phyloP scores from a whole-genome alignment of 2,113 vertebrate genomes.

The Myiozetetes cayanensis region DNA sequence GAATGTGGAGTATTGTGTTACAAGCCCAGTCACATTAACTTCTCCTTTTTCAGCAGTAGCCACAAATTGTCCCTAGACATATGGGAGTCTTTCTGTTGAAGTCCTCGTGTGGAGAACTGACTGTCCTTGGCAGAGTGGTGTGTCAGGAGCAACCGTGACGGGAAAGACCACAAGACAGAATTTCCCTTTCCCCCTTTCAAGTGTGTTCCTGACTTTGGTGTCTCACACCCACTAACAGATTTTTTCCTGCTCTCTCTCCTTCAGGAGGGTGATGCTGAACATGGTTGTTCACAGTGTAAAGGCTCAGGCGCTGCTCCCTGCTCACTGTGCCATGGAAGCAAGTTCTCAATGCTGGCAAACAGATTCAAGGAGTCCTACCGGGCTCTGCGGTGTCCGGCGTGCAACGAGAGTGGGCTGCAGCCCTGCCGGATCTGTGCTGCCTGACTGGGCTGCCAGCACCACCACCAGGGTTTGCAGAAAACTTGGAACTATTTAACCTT shows the following conservation, averaged over 20 bases:
- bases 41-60: neutral
- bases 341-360: conserved; percentile 96
- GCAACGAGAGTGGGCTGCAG: conserved; percentile 87
- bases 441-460: neutral
- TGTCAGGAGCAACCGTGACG: neutral
- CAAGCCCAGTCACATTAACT: neutral
- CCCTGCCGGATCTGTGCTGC: conserved; percentile 83
- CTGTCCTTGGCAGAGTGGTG: neutral
- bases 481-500: neutral
- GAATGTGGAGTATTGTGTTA: neutral
- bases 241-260: neutral
- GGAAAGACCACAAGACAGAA: neutral
- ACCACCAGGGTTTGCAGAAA: accelerated
- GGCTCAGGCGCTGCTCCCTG: conserved; percentile 90
- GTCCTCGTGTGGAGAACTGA: neutral
- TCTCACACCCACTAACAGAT: neutral
- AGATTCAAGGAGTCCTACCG: conserved; percentile 94
- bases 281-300: conserved; percentile 83
- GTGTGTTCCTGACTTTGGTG: neutral
- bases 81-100: neutral
- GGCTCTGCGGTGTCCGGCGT: conserved; percentile 90
- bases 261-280: conserved; percentile 59
- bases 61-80: neutral
- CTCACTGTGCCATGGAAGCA: conserved; percentile 96
- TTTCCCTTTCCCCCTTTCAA: neutral